A percentile compares a stretch with the other conserved stretches of the same genome.
phyloP scores from a whole-genome alignment of 2,113 vertebrate genomes.

The Picathartes gymnocephalus region DNA sequence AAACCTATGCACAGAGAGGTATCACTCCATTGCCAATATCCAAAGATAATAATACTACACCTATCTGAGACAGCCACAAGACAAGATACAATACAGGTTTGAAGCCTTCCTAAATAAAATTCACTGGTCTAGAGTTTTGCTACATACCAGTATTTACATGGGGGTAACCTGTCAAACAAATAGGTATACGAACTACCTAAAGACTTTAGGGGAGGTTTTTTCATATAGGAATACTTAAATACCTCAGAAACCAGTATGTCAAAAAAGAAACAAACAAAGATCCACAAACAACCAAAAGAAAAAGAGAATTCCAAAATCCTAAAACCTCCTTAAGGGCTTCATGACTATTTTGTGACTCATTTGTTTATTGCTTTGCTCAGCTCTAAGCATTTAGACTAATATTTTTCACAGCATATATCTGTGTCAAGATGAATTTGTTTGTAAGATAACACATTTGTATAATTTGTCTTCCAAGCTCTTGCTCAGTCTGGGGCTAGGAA shows the following conservation, averaged over 20 bases:
- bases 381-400: neutral
- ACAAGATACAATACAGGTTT: neutral
- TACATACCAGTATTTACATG: neutral
- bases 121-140: neutral
- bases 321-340: neutral
- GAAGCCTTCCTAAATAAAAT: neutral
- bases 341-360: neutral
- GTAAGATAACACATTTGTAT: neutral
- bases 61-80: neutral
- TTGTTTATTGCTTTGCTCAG: neutral
- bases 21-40: neutral
- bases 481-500: neutral
- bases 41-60: neutral
- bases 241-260: neutral
- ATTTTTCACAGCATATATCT: neutral
- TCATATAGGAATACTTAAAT: neutral
- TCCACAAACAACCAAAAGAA: neutral
- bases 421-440: constrained; percentile 2
- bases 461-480: neutral
- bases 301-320: neutral
- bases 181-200: neutral
- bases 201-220: neutral
- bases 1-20: neutral
- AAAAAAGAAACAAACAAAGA: neutral
- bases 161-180: neutral